Conservation (phyloP, 1,140 invertebrate genomes). For the Lasioglossum baleicum region DNA sequence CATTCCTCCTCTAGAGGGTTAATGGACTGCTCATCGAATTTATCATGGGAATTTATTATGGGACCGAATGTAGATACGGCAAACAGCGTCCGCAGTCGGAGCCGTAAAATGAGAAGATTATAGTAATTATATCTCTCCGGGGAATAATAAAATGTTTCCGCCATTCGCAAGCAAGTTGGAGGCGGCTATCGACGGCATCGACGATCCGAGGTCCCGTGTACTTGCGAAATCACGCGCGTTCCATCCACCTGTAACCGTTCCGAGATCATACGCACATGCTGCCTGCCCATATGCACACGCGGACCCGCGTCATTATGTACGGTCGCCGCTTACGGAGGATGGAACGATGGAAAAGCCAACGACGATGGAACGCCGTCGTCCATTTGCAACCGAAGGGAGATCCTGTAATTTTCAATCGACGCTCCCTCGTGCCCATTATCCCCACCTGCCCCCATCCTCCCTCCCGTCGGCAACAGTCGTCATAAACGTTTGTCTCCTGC, state of each 20-base stretch:
- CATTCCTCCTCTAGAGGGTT: too few species aligned
- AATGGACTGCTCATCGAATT: too few species aligned
- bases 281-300: background rate
- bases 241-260: background rate
- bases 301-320: constrained; percentile 7
- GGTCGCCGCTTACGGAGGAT: constrained; percentile 5
- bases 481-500: constrained; percentile 19
- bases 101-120: background rate
- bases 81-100: too few species aligned
- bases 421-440: constrained; percentile 42
- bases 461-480: background rate
- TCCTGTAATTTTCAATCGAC: constrained; percentile 41
- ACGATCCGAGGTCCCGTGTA: background rate
- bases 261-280: constrained; percentile 12
- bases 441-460: background rate
- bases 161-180: background rate
- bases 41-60: too few species aligned
- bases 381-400: background rate
- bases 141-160: constrained; percentile 15
- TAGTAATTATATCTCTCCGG: background rate
- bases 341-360: too few species aligned
- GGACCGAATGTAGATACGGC: too few species aligned
- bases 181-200: background rate
- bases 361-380: constrained; percentile 14
- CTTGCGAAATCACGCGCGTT: constrained; percentile 27